Base-by-base conservation (phyloP, 2,113 vertebrate genomes). In the Datnioides undecimradiatus region DNA sequence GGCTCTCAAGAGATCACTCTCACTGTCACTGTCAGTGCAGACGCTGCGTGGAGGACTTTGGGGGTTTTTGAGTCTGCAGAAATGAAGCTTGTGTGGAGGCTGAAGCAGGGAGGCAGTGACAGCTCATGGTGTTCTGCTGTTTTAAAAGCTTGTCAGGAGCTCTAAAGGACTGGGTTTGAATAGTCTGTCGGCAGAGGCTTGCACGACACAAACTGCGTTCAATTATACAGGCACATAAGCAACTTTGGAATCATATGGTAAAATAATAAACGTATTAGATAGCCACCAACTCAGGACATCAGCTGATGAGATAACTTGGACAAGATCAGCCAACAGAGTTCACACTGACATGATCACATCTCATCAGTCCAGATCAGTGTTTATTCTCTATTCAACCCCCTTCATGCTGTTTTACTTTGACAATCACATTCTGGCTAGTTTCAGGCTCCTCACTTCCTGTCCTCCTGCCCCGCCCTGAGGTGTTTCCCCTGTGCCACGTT, bases 11-110 rank as follows among this genome's bases (percentile, higher is more conserved):
- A 80, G 69, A 66, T 64, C 33, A 51, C 8, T 69, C 67, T 72
- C 40, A 79, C 49, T 36, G n/a, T 72, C 40, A 79, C 49, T 36
- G n/a, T 71, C 51, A 40, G 17, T 38, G 58, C 55, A 76, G 64
- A 52, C 14, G 14, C 43, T 29, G 36, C n/a, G n/a, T n/a, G n/a
- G n/a, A n/a, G n/a, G n/a, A n/a, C n/a, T n/a, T n/a, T n/a, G n/a
- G n/a, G n/a, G n/a, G n/a, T n/a, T 49, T 34, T 31, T 46, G 2
- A 51, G 16, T 63, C 36, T 40, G 76, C 68, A 64, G 68, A 17
- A 17, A 43, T 41, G 25, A 7, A 5, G 51, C 46, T 34, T 41
- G 2, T 52, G 29, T 29, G 31, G 23, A 65, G 10, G 52, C 34
- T 43, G 69, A 41, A 62, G 27, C 45, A 69, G 46, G 25, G 27